phyloP scores from a whole-genome alignment of 2,113 vertebrate species.

The Crocuta crocuta region DNA sequence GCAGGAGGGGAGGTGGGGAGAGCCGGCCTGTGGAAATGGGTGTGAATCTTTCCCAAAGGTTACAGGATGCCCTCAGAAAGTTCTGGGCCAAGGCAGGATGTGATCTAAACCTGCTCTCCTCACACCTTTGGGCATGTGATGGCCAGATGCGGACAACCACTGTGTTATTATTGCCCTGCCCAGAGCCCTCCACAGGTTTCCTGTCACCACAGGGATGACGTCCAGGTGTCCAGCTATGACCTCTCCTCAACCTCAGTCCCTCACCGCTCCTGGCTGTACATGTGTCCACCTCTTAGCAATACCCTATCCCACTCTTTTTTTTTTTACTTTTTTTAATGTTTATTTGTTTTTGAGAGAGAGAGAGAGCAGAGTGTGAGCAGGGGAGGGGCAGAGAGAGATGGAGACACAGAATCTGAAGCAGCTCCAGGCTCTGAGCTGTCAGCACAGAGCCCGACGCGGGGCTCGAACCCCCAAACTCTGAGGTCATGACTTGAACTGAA shows the following conservation, averaged over 20 bases:
- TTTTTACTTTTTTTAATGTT: too few relatives aligned
- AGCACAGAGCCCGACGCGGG: too few relatives aligned
- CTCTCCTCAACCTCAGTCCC: background rate
- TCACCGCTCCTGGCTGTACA: accelerated
- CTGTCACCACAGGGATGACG: background rate
- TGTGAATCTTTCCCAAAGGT: background rate
- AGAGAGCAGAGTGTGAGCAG: too few relatives aligned
- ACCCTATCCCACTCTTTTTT: background rate
- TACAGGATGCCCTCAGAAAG: background rate
- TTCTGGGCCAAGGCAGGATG: background rate
- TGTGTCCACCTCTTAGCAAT: background rate
- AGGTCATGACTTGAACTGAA: too few relatives aligned
- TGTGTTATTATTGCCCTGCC: too few relatives aligned
- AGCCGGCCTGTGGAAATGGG: accelerated
- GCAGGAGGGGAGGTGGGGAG: background rate
- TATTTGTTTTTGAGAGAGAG: too few relatives aligned
- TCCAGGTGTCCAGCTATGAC: accelerated
- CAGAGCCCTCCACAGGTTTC: background rate
- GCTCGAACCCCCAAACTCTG: too few relatives aligned
- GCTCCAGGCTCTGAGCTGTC: too few relatives aligned
- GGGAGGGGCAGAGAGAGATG: too few relatives aligned
- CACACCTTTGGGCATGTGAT: background rate
- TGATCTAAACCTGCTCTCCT: background rate
- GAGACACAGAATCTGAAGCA: too few relatives aligned
- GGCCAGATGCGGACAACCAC: background rate